Conservation (phyloP, 1,140 invertebrate species). For the Bombus pascuorum region DNA sequence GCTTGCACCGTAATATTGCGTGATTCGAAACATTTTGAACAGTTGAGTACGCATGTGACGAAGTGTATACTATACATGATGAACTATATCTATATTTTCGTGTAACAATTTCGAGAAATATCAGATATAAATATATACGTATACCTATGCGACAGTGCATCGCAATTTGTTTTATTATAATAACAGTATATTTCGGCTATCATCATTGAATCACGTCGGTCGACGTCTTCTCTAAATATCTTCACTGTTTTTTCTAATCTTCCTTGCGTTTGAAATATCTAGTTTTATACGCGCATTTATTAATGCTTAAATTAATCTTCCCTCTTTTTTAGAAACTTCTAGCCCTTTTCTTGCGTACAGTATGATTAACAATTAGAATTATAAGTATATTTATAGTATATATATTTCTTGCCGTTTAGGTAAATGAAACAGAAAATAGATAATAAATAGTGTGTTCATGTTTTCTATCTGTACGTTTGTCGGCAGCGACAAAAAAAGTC, state of each 20-base stretch:
- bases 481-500: neutral
- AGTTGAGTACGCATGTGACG: neutral
- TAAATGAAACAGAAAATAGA: neutral
- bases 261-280: neutral
- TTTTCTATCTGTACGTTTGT: neutral
- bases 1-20: slow-evolving; percentile 1
- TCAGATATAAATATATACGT: neutral
- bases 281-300: slow-evolving; percentile 1
- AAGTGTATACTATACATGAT: slow-evolving; percentile 14
- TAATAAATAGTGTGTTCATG: neutral
- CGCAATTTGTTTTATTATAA: slow-evolving; percentile 3
- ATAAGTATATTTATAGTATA: neutral
- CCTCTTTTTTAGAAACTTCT: neutral
- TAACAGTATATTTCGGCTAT: neutral
- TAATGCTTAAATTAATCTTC: neutral
- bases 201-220: neutral
- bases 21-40: neutral
- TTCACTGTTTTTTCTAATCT: neutral
- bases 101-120: slow-evolving; percentile 3
- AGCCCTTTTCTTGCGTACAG: neutral
- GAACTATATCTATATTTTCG: neutral
- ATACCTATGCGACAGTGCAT: neutral
- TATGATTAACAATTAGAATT: slow-evolving; percentile 10
- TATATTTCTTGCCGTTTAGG: neutral
- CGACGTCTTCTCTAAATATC: neutral